Evolutionary conservation across 23 tunicate genomes (phyloP), one percentile per base, ranked within the genome.

Genomic region (Styela clava): DNA sequence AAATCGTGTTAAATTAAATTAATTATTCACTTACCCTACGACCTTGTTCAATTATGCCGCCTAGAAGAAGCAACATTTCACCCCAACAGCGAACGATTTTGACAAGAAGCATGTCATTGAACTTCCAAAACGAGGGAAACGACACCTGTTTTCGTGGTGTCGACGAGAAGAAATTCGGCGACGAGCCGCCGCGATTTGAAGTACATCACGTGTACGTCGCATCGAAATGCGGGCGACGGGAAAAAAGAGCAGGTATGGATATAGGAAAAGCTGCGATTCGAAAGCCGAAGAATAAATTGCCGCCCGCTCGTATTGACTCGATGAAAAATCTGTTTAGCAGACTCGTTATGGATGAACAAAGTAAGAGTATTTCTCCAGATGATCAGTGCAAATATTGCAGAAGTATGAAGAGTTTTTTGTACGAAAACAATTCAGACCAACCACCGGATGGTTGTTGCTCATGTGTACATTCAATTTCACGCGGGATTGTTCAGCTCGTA

Each of bases 211-310:
- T 44, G 7, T 44, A 44, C 56, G 56, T 44, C 56, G 56, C 56
- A 7, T 44, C 56, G 56, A 65, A 65, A 65, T 65, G 70, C 30
- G 16, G 3, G 70, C 31, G 31, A 65, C 70, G 70, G 16, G 30
- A 26, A 65, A 65, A 65, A 28, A 65, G 30, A 65, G 70, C 70
- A 7, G 70, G 70, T 5, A 65, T 65, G 31, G 70, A 5, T 9
- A 65, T 7, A 5, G 16, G 70, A 25, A 65, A 65, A 9, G 16
- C 7, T 25, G 31, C 30, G 7, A 18, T 28, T 28, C 70, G 70
- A 16, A 25, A 65, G 31, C 70, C 56, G 56, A 44, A 44, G 12
- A 7, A 44, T 12, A 44, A 44, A 12, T 44, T 30, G 23, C 35
- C 77, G 77, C 35, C 34, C 3, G 77, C 23, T 21, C 32, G 77